Base-by-base conservation (phyloP, 2,888 invertebrate genomes). In the Calameuta idolon region DNA sequence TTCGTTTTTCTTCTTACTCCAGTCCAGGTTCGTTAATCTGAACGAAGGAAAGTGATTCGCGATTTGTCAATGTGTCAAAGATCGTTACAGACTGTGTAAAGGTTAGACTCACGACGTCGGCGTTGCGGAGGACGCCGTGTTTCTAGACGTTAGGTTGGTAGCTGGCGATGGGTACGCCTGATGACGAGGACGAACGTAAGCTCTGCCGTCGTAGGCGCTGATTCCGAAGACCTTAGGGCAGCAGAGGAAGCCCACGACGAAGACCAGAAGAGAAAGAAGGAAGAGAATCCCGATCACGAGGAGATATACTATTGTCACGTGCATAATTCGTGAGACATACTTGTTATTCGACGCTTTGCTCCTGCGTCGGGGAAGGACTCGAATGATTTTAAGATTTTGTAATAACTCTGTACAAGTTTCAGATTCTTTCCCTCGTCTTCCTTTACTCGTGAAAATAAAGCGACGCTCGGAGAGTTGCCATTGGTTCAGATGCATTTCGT, bases 181-280 rank as follows among this genome's bases (percentile, higher is more conserved):
- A 71, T 79, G 76, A 71, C 75, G 71, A 33, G 83, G 81, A 71
- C 74, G 1, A 79, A 75, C 79, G 75, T 77, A 75, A 30, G 79
- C 81, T 55, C 81, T 80, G 79, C 81, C 80, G 34, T 81, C 81
- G 80, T 82, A 75, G 77, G 81, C 79, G 76, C 81, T 78, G 77
- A 83, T 82, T 68, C 84, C 83, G 69, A 83, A 83, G 77, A 83
- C 74, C 69, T 76, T 74, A 12, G 84, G 84, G 75, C 83, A 83
- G 73, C 78, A 82, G 76, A 80, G 78, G 69, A 81, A 79, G 74
- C 82, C 77, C 74, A 75, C 55, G 76, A 75, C 68, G 75, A 83
- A 83, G 78, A 83, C 74, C 75, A 83, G 68, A 30, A 78, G 37
- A 76, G 81, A 82, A 40, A 75, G n/a, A 35, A 80, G 73, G 35